Conservation (phyloP, 2,888 invertebrate genomes). For the Chrysodeixis includens region DNA sequence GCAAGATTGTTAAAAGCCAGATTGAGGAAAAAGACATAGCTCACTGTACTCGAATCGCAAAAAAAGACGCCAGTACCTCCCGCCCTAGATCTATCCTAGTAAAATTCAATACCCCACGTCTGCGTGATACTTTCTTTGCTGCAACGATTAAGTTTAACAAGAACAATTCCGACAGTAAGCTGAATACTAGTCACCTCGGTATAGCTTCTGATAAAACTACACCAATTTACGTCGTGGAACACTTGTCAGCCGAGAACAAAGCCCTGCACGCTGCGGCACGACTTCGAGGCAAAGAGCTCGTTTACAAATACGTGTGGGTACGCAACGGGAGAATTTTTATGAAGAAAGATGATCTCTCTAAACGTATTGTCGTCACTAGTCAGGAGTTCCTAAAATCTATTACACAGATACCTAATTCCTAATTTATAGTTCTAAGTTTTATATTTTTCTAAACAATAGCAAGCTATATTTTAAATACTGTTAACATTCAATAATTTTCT, state of each 20-base stretch:
- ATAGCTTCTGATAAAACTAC: not conserved
- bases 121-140: constrained; percentile 10
- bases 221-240: constrained; percentile 11
- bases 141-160: constrained; percentile 8
- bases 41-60: constrained; percentile 10
- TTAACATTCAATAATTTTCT: constrained; percentile 16
- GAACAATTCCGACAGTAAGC: constrained; percentile 2
- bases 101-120: constrained; percentile 11
- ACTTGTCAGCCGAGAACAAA: constrained; percentile 11
- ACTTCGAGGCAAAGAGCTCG: constrained; percentile 16
- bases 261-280: constrained; percentile 12
- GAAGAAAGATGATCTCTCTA: constrained; percentile 20
- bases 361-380: constrained; percentile 10
- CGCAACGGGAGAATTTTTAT: constrained; percentile 31
- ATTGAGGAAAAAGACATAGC: not conserved
- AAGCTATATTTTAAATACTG: not conserved
- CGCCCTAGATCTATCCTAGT: constrained; percentile 10
- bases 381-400: constrained; percentile 8
- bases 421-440: too few species aligned
- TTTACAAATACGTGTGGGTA: constrained; percentile 33
- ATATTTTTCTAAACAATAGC: not conserved
- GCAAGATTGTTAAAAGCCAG: not conserved
- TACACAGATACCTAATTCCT: not conserved
- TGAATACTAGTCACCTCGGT: constrained; percentile 8
- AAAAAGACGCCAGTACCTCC: constrained; percentile 4